Conservation (phyloP, 1,140 invertebrate genomes). For the Lineus longissimus region DNA sequence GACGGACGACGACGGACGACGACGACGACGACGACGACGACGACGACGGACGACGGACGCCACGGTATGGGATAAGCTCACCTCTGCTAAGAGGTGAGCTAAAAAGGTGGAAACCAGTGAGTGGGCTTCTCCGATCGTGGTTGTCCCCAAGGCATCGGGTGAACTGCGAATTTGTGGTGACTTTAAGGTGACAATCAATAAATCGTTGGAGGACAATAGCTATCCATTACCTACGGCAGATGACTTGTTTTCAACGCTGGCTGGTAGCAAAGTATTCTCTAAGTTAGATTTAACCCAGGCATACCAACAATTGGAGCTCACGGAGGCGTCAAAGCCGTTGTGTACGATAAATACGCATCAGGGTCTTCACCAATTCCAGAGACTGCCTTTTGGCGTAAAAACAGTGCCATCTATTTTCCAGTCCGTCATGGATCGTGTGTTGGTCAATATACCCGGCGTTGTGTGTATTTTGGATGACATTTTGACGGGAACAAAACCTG, state of each 20-base stretch:
- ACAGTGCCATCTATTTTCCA: conserved; percentile 57
- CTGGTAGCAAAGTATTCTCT: conserved; percentile 11
- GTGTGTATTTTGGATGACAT: conserved; percentile 20
- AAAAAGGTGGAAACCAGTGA: not conserved
- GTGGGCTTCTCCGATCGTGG: conserved; percentile 17
- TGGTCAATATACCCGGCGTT: conserved; percentile 20
- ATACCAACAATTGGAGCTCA: conserved; percentile 24
- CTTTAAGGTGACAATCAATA: conserved; percentile 42
- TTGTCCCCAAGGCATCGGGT: conserved; percentile 24
- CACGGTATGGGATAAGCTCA: too few species aligned
- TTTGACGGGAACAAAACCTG: not conserved
- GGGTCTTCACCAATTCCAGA: conserved; percentile 26
- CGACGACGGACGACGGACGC: too few species aligned
- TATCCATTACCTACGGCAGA: conserved; percentile 1
- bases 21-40: too few species aligned
- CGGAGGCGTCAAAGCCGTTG: conserved; percentile 20
- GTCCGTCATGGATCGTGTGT: conserved; percentile 46
- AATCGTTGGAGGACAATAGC: conserved; percentile 16
- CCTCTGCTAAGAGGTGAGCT: too few species aligned
- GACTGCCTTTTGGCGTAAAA: conserved; percentile 50
- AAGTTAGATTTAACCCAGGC: conserved; percentile 27
- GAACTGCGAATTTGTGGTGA: conserved; percentile 28
- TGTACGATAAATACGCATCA: conserved; percentile 26
- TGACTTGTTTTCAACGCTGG: conserved; percentile 14
- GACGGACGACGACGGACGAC: too few species aligned